These are phyloP conservation scores for Eristalis tenax DNA, from an alignment of 2,888 invertebrate species.

Conservation along the genomic window DNA sequence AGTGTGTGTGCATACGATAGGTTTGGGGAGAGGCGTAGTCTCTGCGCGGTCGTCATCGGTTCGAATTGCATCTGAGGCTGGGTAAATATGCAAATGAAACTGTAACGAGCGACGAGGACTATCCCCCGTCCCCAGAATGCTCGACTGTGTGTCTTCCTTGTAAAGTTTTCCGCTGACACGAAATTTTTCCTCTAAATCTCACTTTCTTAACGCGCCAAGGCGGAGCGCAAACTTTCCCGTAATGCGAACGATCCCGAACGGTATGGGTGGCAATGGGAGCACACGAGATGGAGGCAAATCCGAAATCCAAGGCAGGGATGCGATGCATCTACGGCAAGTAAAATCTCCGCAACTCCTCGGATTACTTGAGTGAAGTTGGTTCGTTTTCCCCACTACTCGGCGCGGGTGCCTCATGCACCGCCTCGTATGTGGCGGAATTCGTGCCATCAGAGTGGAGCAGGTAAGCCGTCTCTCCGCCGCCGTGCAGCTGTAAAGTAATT, in stretches of 20 bases:
- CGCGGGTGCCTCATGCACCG: not conserved
- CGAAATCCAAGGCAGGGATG: constrained; percentile 28
- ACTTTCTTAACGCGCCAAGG: constrained; percentile 49
- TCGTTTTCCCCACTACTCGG: not conserved
- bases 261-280: not conserved
- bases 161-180: constrained; percentile 52
- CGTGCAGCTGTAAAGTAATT: constrained; percentile 64
- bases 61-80: constrained; percentile 59
- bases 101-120: constrained; percentile 63
- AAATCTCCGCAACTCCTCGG: constrained; percentile 35
- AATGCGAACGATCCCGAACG: not conserved
- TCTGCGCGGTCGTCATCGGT: constrained; percentile 26
- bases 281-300: not conserved
- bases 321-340: constrained; percentile 10
- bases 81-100: constrained; percentile 70
- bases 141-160: constrained; percentile 37
- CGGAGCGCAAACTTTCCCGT: constrained; percentile 45
- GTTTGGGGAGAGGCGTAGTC: constrained; percentile 10
- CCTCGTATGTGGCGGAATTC: constrained; percentile 18
- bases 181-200: constrained; percentile 53
- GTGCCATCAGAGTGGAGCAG: constrained; percentile 12
- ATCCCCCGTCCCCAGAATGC: constrained; percentile 8
- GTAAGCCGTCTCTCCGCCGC: constrained; percentile 5
- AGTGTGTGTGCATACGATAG: constrained; percentile 1
- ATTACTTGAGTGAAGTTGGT: constrained; percentile 41